Evolutionary conservation across 2,113 vertebrate genomes (phyloP), one percentile per base, ranked within the genome.

Genomic region (Numida meleagris): DNA sequence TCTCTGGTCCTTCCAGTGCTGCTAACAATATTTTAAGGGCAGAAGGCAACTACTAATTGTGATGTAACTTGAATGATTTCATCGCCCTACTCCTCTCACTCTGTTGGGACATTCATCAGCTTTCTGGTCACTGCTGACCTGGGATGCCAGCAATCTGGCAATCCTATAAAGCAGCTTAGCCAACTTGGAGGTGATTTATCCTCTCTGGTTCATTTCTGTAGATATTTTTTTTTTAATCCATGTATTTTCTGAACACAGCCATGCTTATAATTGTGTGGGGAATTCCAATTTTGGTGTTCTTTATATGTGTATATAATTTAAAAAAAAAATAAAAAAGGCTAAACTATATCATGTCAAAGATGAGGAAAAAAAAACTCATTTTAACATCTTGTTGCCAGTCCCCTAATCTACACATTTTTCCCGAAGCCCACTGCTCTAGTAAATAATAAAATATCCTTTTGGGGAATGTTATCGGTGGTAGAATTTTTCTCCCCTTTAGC

Each of bases 61-160:
- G 91, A 94, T 90, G 93, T 93, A 96, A 96, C 77, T 92, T 94
- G 88, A 96, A 82, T 96, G 91, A 95, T 95, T 94, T 96, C 90
- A 96, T 96, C 10, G 31, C 59, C 48, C 94, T 67, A 61, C 43
- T 91, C 80, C 68, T 89, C 85, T 95, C 68, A 86, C 82, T 90
- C 80, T 7, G 8, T 1, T 88, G 48, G 68, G 61, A 61, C 70
- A 88, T 95, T 72, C 76, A 82, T 96, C 94, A 95, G 0, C 73
- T 72, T 95, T 65, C 70, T 90, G 57, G 65, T 83, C 82, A 27
- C 70, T 86, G 65, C n/a, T 94, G 88, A 91, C 93, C 86, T 68
- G 62, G n/a, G 88, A 58, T 96, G 70, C 68, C 73, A 95, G 73
- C 74, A 59, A 90, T 81, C 51, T 93, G 88, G 73, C 85, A 90